phyloP scores from a whole-genome alignment of 2,113 vertebrate species.

The Entomyzon cyanotis region DNA sequence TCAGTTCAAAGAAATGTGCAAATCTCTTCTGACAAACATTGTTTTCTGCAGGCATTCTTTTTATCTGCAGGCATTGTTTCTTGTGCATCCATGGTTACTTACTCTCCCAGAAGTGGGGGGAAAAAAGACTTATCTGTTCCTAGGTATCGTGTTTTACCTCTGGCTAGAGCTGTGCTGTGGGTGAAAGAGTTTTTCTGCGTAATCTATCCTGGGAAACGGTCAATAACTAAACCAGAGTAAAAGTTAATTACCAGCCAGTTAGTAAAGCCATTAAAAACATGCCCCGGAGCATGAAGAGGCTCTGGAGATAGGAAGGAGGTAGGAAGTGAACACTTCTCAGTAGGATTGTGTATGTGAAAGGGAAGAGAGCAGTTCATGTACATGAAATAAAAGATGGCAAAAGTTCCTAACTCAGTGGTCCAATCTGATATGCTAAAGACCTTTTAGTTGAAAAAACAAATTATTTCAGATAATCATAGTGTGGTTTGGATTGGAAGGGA shows the following conservation, averaged over 20 bases:
- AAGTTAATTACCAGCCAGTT: slow-evolving; percentile 35
- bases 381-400: neutral
- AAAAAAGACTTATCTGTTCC: neutral
- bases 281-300: neutral
- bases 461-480: neutral
- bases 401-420: neutral
- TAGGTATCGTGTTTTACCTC: neutral
- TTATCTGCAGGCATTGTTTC: slow-evolving; percentile 10
- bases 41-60: neutral
- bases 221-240: slow-evolving; percentile 10
- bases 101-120: neutral
- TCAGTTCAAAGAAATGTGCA: slow-evolving; percentile 38
- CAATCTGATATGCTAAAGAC: neutral
- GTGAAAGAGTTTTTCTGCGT: neutral
- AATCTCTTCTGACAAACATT: slow-evolving; percentile 2
- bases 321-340: neutral
- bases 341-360: neutral
- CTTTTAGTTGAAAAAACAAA: neutral
- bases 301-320: neutral
- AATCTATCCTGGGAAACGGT: slow-evolving; percentile 6
- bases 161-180: neutral
- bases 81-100: neutral
- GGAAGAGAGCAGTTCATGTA: neutral
- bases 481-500: neutral
- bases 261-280: neutral